Evolutionary conservation across 2,888 invertebrate genomes (phyloP).

Genomic region (Sinodicranocentrus sp.): DNA sequence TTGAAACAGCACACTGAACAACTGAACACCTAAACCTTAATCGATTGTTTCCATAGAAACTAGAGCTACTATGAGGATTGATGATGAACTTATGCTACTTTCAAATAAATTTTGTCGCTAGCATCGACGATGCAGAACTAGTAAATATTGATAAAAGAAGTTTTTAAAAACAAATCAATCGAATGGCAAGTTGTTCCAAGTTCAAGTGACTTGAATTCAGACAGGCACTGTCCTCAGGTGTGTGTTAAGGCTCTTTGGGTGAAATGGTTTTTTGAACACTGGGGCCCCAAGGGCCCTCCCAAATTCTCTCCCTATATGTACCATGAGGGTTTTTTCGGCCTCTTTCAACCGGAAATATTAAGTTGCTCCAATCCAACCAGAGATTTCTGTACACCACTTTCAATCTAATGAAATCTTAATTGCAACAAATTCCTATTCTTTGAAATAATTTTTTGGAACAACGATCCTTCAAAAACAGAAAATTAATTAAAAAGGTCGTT

Average conservation of each 20-base stretch:
- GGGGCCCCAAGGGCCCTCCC: conserved; percentile 58
- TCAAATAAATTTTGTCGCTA: too few relatives aligned
- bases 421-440: background rate
- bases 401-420: conserved; percentile 7
- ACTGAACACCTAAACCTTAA: too few relatives aligned
- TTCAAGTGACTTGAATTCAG: conserved; percentile 25
- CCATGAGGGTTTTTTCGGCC: conserved; percentile 60
- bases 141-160: background rate
- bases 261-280: conserved; percentile 57
- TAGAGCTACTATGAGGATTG: too few relatives aligned
- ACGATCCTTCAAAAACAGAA: conserved; percentile 6
- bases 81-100: too few relatives aligned
- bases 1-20: conserved; percentile 6
- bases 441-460: conserved; percentile 24
- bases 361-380: conserved; percentile 41
- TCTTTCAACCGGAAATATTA: conserved; percentile 44
- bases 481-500: conserved; percentile 5
- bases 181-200: conserved; percentile 57
- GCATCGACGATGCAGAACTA: too few relatives aligned
- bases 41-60: too few relatives aligned
- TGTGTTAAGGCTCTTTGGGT: conserved; percentile 18
- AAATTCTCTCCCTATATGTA: conserved; percentile 23
- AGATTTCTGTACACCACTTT: conserved; percentile 41
- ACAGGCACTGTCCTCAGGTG: conserved; percentile 15
- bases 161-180: background rate